phyloP scores from a whole-genome alignment of 2,113 vertebrate genomes.

The Irena cyanogastra region DNA sequence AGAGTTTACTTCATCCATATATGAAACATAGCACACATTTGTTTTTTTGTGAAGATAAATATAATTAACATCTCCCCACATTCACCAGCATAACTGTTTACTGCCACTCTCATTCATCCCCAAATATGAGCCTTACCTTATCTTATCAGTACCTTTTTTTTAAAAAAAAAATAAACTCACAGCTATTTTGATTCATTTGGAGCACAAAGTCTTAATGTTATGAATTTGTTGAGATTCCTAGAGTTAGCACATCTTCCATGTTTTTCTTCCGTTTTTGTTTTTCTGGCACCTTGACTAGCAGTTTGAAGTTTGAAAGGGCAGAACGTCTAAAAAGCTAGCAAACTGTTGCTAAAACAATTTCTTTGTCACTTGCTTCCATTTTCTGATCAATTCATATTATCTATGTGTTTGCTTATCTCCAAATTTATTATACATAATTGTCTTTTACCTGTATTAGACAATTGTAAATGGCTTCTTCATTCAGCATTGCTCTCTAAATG shows the following conservation, averaged over 20 bases:
- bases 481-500: neutral
- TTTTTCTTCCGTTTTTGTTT: neutral
- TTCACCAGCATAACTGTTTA: neutral
- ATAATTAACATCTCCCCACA: neutral
- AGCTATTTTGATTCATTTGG: neutral
- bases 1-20: neutral
- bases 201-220: neutral
- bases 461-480: neutral
- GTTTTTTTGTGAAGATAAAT: neutral
- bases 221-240: neutral
- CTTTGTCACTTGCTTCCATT: neutral
- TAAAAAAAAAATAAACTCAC: neutral
- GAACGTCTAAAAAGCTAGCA: neutral
- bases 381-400: neutral
- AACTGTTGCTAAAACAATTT: neutral
- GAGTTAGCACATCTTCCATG: neutral
- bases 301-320: too few species aligned
- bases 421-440: neutral
- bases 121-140: neutral
- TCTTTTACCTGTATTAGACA: neutral
- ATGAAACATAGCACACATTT: neutral
- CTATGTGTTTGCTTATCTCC: neutral
- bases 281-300: too few species aligned
- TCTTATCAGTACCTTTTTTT: neutral
- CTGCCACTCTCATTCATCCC: neutral